These are phyloP conservation scores for Pteronotus mesoamericanus DNA, from an alignment of 2,797 vertebrate genomes.

Conservation along the genomic window DNA sequence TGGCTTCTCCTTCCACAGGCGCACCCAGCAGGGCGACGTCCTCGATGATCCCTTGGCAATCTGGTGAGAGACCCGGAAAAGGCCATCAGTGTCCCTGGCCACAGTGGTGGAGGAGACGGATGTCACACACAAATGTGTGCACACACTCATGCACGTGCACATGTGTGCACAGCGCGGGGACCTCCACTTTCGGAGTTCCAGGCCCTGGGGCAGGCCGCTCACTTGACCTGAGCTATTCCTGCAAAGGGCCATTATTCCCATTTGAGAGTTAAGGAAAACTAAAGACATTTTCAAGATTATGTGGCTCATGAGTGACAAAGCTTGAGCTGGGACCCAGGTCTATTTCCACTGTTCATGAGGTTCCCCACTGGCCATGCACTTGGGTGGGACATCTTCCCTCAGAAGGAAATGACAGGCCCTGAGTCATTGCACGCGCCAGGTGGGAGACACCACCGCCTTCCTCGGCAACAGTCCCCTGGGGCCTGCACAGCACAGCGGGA, in stretches of 20 bases:
- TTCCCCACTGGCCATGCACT: neutral
- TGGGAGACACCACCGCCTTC: neutral
- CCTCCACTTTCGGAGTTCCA: neutral
- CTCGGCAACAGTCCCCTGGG: neutral
- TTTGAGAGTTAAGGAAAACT: neutral
- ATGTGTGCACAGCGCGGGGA: fast-evolving
- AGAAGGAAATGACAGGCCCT: neutral
- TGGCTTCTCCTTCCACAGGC: conserved; percentile 94
- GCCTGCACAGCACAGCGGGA: fast-evolving
- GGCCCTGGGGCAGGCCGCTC: neutral
- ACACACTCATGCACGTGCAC: neutral
- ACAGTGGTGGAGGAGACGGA: neutral
- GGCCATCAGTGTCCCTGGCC: neutral
- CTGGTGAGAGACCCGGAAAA: conserved; percentile 77
- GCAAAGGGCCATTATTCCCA: neutral
- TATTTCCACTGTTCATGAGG: fast-evolving
- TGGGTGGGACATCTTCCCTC: neutral
- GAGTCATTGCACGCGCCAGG: fast-evolving
- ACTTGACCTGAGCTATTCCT: too few species aligned
- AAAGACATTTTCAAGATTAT: neutral
- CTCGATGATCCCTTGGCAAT: conserved; percentile 92
- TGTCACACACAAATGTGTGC: neutral
- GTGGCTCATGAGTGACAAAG: neutral
- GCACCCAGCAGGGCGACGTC: conserved; percentile 94
- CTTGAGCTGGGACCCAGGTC: neutral